Base-by-base conservation (phyloP, 2,797 vertebrate species). In the Balearica regulorum region DNA sequence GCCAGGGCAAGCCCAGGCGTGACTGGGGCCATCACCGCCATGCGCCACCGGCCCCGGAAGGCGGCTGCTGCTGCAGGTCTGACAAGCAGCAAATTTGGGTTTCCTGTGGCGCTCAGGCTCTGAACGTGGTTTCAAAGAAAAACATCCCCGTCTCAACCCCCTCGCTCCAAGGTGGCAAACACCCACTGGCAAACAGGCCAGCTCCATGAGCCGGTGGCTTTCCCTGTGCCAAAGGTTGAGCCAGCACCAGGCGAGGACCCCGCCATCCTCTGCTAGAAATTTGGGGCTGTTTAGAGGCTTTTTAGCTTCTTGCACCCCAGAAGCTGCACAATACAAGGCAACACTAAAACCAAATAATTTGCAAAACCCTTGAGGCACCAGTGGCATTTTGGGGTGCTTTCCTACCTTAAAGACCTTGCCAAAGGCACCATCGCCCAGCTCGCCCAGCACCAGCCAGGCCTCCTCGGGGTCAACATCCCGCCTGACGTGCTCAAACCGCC, bases 371-470 rank as follows among this genome's bases (percentile, higher is more conserved):
- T 0, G 1, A 41, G 41, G 25, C 20, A 11, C 12, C 1, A 1
- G 26, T 0, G 1, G 25, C 3, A 2, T 4, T 20, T 37, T 3
- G 22, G 11, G 35, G 28, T 1, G 7, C 6, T 41, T 35, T n/a
- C 89, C 58, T 86, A 95, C 96, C 96, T 96, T 96, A 11, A 77
- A 89, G 48, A 96, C 93, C 57, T 95, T 96, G 43, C 96, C 87
- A 3, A 94, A 96, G 33, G 96, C 82, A 0, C 96, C 91, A 0
- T 91, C 78, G 0, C 96, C 95, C 77, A 96, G 48, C 17, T 96
- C 83, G 2, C 95, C 95, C 58, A 95, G 70, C 53, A 94, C 66
- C 39, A 61, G 16, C 96, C 91, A 96, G n/a, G 26, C 11, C 54
- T 96, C 89, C 77, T 84, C 44, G 1, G 95, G 96, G 61, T 95